These are phyloP conservation scores for Parnassius orleans DNA, from an alignment of 2,888 invertebrate genomes.

Conservation along the genomic window DNA sequence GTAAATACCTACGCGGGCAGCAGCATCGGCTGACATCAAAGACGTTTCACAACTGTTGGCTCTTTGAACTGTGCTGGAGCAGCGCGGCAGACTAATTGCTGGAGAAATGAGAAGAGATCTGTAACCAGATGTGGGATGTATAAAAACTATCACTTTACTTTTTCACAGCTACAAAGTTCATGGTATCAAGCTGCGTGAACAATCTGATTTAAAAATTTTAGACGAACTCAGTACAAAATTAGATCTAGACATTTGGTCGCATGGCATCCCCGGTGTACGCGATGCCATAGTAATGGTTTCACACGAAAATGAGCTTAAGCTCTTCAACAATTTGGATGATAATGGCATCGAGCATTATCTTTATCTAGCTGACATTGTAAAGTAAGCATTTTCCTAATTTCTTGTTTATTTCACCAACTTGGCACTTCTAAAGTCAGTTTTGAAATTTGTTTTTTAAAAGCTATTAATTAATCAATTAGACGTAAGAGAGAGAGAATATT, in stretches of 20 bases:
- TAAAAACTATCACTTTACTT: not conserved
- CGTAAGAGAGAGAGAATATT: not conserved
- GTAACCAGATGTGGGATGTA: not conserved
- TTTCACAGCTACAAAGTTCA: constrained; percentile 38
- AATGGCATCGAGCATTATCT: constrained; percentile 37
- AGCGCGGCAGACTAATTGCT: too few species aligned
- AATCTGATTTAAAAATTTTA: constrained; percentile 33
- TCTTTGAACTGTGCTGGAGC: too few species aligned
- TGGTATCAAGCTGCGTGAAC: constrained; percentile 33
- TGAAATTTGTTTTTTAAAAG: not conserved
- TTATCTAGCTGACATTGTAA: constrained; percentile 36
- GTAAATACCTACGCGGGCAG: too few species aligned
- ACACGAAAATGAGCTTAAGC: constrained; percentile 30
- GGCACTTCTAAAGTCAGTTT: not conserved
- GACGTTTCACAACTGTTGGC: too few species aligned
- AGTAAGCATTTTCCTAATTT: constrained; percentile 32
- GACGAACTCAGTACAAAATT: constrained; percentile 32
- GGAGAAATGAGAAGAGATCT: not conserved
- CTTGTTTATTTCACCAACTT: constrained; percentile 10
- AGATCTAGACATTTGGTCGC: constrained; percentile 41
- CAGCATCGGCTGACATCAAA: too few species aligned
- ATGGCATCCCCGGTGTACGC: constrained; percentile 33
- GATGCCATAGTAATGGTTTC: constrained; percentile 42
- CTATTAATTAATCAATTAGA: not conserved
- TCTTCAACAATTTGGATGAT: constrained; percentile 34